Base-by-base conservation (phyloP, 2,113 vertebrate species). In the Tetrao urogallus region DNA sequence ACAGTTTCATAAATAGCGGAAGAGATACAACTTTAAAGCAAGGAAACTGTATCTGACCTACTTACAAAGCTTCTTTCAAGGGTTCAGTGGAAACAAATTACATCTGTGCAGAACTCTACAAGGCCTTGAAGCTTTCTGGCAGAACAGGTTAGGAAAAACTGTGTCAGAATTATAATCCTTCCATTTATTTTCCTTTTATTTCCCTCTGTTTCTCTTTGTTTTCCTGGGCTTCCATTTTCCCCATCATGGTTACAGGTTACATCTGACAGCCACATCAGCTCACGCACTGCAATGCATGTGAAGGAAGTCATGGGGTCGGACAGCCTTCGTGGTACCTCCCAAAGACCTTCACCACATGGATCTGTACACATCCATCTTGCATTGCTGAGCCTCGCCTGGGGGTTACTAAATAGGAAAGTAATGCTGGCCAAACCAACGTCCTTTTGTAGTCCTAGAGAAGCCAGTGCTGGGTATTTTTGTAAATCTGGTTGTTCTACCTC, bases 61-160 rank as follows among this genome's bases (percentile, higher is more conserved):
- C 76, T 95, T 95, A 19, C 56, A 86, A 86, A 77, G 32, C 58
- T 42, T 63, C 52, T 91, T 94, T 83, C 80, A 90, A 52, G 43
- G 76, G 65, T 94, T 93, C 74, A 81, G 48, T 78, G 80, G 88
- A 94, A 96, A 95, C 54, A 91, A 75, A 43, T 74, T 56, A 3
- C 75, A 90, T 78, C 82, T 57, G 56, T 63, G 67, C 79, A 73
- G 43, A 89, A 66, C 64, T 90, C 84, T 69, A 88, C 64, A 32
- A 94, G 79, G 80, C 78, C 80, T 69, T 50, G 43, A 95, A 94
- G 93, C 32, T 61, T 95, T 84, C 92, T 95, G 80, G 90, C 82
- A 94, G 65, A 90, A 92, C 61, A 88, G 43, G 90, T 93, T 84
- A 43, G 92, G 86, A 86, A 95, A 90, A 96, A 77, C 27, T 21